phyloP scores from a whole-genome alignment of 2,888 invertebrate genomes.

The Mongoloraphidia duomilia region DNA sequence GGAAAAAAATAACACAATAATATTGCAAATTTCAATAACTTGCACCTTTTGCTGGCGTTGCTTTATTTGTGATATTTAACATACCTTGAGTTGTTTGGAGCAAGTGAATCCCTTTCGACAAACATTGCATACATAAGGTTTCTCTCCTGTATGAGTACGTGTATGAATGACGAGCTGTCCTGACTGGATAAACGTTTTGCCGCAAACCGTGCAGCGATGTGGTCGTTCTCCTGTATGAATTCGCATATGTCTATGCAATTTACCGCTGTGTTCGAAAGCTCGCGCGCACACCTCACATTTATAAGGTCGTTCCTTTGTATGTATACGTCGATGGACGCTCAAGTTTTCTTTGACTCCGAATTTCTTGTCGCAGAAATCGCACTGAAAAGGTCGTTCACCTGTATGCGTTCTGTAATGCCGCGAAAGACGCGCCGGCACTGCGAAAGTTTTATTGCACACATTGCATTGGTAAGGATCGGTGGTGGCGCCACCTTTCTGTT shows the following conservation, averaged over 20 bases:
- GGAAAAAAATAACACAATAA: too few relatives aligned
- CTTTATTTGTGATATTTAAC: background rate
- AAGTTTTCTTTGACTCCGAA: conserved; percentile 88
- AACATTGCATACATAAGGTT: conserved; percentile 64
- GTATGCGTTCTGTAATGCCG: conserved; percentile 84
- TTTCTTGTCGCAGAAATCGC: conserved; percentile 83
- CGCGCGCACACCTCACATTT: conserved; percentile 78
- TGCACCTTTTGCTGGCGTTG: too few relatives aligned
- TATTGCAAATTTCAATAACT: too few relatives aligned
- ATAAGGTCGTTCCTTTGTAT: conserved; percentile 84
- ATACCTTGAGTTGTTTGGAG: conserved; percentile 67
- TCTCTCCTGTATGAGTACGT: conserved; percentile 75
- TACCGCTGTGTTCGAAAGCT: conserved; percentile 83
- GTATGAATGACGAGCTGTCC: conserved; percentile 85
- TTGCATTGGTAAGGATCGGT: conserved; percentile 75
- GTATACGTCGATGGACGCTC: conserved; percentile 77
- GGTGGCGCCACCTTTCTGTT: conserved; percentile 22
- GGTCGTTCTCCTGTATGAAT: conserved; percentile 85
- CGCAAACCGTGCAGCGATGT: conserved; percentile 75
- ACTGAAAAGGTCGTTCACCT: conserved; percentile 80
- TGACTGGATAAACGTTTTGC: conserved; percentile 82
- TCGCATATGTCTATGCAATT: conserved; percentile 77
- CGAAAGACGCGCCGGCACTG: conserved; percentile 71
- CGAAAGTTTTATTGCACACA: conserved; percentile 81
- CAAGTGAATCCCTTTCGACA: conserved; percentile 87